Evolutionary conservation across 2,888 invertebrate genomes (phyloP), one percentile per base, ranked within the genome.

Genomic region (Leptogaster cylindrica): DNA sequence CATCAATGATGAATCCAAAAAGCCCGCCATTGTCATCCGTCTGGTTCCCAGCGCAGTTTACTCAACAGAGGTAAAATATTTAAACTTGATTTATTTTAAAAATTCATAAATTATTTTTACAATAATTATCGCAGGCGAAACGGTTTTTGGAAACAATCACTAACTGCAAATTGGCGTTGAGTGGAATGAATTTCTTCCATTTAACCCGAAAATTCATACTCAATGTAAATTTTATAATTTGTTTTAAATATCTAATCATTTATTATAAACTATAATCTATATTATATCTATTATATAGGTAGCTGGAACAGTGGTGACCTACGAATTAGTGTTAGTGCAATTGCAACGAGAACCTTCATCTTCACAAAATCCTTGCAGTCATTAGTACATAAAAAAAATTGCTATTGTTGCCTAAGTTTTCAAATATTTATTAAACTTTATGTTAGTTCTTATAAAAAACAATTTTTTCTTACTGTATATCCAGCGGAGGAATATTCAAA

Each of bases 271-370:
- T 14, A 28, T 44, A 25, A 41, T 28, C 3, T 12, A 28, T 7
- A 16, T 44, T n/a, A n/a, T n/a, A n/a, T n/a, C n/a, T n/a, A n/a
- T 20, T 65, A 61, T 69, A n/a, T 77, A 88, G 87, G 83, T 87
- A 71, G 84, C 84, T 8, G 85, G 85, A 14, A 85, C 87, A 0
- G 84, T 88, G 39, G 83, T 88, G 7, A 87, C 87, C 0, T 73
- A 73, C 25, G 73, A 73, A 65, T 65, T 73, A 5, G 73, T 73
- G 18, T 67, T 73, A 1, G 69, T 73, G 18, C 73, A 73, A 51
- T 64, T 73, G 0, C 73, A 73, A 46, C 69, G 69, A 2, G 67
- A 74, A 8, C 74, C 72, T 6, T 52, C 69, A 23, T 73, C 70
- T 46, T 66, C 73, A 46, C 73, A 74, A 12, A 70, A 76, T 51